Percentiles rank a stretch among this genome's conserved stretches.
phyloP scores from a whole-genome alignment of 92 coral and sea anemone species.

The Porites cylindrica region DNA sequence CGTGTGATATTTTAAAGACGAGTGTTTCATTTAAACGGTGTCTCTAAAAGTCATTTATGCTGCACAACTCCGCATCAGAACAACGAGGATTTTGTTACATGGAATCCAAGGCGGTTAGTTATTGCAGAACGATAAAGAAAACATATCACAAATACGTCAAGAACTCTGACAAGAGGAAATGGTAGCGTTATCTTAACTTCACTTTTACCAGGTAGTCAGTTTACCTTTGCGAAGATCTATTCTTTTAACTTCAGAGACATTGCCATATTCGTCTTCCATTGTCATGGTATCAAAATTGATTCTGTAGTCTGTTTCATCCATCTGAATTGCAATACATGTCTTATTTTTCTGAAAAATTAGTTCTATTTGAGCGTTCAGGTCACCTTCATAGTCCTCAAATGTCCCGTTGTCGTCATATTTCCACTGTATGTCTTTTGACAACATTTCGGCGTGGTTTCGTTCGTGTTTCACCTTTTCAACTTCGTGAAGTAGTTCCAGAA shows the following conservation, averaged over 20 bases:
- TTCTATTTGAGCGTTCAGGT: conserved; percentile 43
- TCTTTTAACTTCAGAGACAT: not conserved
- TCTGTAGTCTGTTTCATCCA: conserved; percentile 1
- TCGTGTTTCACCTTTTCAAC: conserved; percentile 37
- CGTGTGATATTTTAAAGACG: no score
- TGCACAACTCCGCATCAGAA: no score
- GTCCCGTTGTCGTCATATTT: conserved; percentile 9
- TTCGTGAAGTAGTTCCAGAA: conserved; percentile 37
- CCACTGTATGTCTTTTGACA: conserved; percentile 55
- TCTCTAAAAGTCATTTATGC: no score
- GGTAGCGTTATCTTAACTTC: no score
- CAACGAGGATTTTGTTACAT: no score
- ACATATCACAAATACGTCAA: no score
- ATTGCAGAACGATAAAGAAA: no score
- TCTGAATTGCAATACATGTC: not conserved
- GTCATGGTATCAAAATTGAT: conserved; percentile 30
- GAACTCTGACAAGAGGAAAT: no score
- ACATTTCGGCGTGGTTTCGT: conserved; percentile 41
- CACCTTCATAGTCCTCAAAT: conserved; percentile 14
- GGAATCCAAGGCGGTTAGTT: no score
- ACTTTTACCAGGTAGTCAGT: not conserved
- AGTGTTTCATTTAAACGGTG: no score
- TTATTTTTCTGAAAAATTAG: conserved; percentile 23
- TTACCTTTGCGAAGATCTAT: conserved; percentile 24
- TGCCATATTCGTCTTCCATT: not conserved